phyloP scores from a whole-genome alignment of 2,888 invertebrate species.

The Amphipyra berbera region DNA sequence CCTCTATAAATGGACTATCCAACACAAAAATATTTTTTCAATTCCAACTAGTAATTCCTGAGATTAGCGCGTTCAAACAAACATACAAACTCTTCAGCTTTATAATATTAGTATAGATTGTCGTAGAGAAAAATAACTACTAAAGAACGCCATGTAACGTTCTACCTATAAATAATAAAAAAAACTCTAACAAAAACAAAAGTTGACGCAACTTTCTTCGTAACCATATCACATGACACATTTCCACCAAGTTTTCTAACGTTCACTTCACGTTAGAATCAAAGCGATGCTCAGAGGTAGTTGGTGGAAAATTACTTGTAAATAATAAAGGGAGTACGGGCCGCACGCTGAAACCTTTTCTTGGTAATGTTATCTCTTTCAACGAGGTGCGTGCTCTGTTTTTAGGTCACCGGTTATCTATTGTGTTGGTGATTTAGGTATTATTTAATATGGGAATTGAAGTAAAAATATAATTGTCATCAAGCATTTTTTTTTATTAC shows the following conservation, averaged over 20 bases:
- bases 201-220: slow-evolving; percentile 1
- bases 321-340: slow-evolving; percentile 73
- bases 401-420: slow-evolving; percentile 47
- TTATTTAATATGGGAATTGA: neutral
- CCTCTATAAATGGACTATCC: too few relatives aligned
- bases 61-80: too few relatives aligned
- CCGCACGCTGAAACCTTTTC: slow-evolving; percentile 64
- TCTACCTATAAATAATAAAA: too few relatives aligned
- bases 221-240: slow-evolving; percentile 19
- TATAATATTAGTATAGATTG: too few relatives aligned
- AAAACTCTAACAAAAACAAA: slow-evolving; percentile 1
- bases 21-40: too few relatives aligned
- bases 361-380: slow-evolving; percentile 64
- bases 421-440: slow-evolving; percentile 18
- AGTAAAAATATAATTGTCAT: too few relatives aligned
- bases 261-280: slow-evolving; percentile 67
- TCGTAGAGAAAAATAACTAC: too few relatives aligned
- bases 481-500: too few relatives aligned
- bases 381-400: slow-evolving; percentile 61
- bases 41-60: too few relatives aligned
- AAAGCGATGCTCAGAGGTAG: slow-evolving; percentile 69
- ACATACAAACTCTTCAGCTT: too few relatives aligned
- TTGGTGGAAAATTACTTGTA: slow-evolving; percentile 74
- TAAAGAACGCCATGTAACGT: too few relatives aligned
- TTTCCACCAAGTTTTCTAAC: slow-evolving; percentile 54